These are phyloP conservation scores for Cladopsammia gracilis DNA, from an alignment of 64 coral and sea anemone genomes.

Conservation along the genomic window DNA sequence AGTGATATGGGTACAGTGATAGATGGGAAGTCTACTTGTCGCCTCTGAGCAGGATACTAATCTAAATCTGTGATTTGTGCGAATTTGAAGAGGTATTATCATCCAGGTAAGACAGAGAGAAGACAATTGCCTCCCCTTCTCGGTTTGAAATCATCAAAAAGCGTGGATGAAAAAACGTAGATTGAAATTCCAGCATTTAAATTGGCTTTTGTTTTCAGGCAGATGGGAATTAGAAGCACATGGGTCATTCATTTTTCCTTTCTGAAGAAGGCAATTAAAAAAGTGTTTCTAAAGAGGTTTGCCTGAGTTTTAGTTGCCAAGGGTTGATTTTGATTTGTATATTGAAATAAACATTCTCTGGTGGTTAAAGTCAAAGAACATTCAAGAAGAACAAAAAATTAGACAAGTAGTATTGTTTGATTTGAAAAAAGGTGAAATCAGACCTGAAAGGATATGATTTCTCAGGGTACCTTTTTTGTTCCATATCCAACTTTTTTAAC, in stretches of 20 bases:
- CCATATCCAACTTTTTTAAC: too few relatives aligned
- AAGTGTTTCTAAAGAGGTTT: too few relatives aligned
- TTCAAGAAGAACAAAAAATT: neutral
- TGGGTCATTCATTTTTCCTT: too few relatives aligned
- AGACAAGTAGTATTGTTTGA: neutral
- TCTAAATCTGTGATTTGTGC: conserved; percentile 57
- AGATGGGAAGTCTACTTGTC: conserved; percentile 50
- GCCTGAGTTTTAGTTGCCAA: neutral
- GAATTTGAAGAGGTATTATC: conserved; percentile 27
- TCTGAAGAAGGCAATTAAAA: too few relatives aligned
- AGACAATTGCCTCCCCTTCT: conserved; percentile 24
- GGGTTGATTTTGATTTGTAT: neutral
- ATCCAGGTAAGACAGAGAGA: conserved; percentile 39
- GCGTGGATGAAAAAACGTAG: neutral
- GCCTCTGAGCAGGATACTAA: conserved; percentile 27
- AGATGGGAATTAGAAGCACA: too few relatives aligned
- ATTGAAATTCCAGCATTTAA: too few relatives aligned
- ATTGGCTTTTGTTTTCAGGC: too few relatives aligned
- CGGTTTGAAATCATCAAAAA: conserved; percentile 8
- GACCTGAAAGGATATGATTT: too few relatives aligned
- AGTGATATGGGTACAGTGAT: conserved; percentile 51
- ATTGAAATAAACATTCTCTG: neutral
- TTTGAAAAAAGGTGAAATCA: too few relatives aligned
- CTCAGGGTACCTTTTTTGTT: too few relatives aligned
- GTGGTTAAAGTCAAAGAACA: neutral